Percentiles rank a stretch among this genome's conserved stretches.
Conservation (phyloP, 2,888 invertebrate species). For the Lamellibrachia satsuma region DNA sequence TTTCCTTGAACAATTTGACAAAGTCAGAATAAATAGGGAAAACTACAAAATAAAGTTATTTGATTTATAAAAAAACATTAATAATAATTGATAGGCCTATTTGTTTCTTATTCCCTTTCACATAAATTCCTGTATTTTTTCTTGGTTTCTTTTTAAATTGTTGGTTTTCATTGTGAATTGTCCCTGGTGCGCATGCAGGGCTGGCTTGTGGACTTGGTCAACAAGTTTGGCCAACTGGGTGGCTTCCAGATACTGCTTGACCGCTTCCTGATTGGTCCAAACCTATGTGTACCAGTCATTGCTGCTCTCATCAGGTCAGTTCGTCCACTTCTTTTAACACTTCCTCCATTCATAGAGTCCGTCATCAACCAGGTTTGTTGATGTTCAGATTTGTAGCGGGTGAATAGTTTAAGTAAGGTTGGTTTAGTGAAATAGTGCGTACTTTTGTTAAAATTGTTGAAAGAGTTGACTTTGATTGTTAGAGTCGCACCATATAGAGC, state of each 20-base stretch:
- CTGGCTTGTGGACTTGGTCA: slow-evolving; percentile 95
- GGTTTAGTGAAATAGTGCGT: too few relatives aligned
- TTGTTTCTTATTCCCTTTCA: too few relatives aligned
- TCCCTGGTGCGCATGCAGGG: slow-evolving; percentile 69
- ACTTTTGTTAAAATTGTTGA: too few relatives aligned
- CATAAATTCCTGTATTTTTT: background rate
- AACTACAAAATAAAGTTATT: too few relatives aligned
- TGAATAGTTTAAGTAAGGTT: too few relatives aligned
- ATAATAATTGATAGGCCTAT: too few relatives aligned
- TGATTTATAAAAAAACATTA: too few relatives aligned
- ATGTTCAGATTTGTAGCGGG: background rate
- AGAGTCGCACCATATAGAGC: too few relatives aligned
- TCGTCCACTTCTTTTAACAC: background rate
- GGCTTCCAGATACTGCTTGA: slow-evolving; percentile 80
- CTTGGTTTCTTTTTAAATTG: background rate
- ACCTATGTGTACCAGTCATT: slow-evolving; percentile 80
- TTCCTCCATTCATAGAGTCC: background rate
- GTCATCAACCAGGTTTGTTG: background rate
- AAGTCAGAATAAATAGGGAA: too few relatives aligned
- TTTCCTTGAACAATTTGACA: too few relatives aligned
- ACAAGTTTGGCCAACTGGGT: slow-evolving; percentile 88
- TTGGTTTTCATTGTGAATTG: background rate
- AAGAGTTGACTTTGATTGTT: too few relatives aligned
- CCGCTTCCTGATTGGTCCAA: slow-evolving; percentile 68
- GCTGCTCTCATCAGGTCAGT: slow-evolving; percentile 76